Base-by-base conservation (phyloP, 2,113 vertebrate genomes). In the Mystacornis crossleyi region DNA sequence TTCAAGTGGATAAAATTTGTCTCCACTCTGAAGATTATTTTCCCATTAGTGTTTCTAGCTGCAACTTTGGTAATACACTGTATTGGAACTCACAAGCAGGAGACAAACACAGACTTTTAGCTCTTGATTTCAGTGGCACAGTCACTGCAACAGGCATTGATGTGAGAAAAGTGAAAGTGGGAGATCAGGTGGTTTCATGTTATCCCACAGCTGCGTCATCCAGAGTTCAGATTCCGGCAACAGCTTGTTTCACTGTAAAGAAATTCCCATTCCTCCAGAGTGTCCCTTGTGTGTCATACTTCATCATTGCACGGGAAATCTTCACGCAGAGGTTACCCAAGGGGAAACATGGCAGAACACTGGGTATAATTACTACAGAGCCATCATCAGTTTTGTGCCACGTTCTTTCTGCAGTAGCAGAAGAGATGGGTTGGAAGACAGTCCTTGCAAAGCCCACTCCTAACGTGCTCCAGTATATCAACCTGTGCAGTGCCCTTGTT, bases 21-120 rank as follows among this genome's bases (percentile, higher is more conserved):
- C 86, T 98, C 43, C 98, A 99, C 95, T 98, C 99, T 12, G 98
- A 98, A 24, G 98, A 99, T 94, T 99, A 98, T 93, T 99, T 98
- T 95, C 98, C 98, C 45, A 89, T 99, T 81, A 99, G 96, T 71
- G 38, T 97, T 80, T 98, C 99, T 26, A 98, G 98, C 73, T 62
- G 96, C 33, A 95, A 51, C 61, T 99, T 98, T 88, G 98, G 98
- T 15, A 97, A 97, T 47, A 98, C 98, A 2, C 55, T 99, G 18
- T 99, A 99, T 26, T 99, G 99, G 99, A 98, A 94, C 89, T 97
- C 98, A 34, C 92, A 98, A 31, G 57, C 90, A 8, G 86, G 89
- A 61, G 97, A 97, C 26, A 98, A 96, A 58, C 98, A 99, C 29
- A 74, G 96, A 8, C 97, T 99, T 83, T 57, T 99, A 64, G 98